These are phyloP conservation scores for Oryzaephilus surinamensis DNA, from an alignment of 1,140 invertebrate species.

Conservation along the genomic window DNA sequence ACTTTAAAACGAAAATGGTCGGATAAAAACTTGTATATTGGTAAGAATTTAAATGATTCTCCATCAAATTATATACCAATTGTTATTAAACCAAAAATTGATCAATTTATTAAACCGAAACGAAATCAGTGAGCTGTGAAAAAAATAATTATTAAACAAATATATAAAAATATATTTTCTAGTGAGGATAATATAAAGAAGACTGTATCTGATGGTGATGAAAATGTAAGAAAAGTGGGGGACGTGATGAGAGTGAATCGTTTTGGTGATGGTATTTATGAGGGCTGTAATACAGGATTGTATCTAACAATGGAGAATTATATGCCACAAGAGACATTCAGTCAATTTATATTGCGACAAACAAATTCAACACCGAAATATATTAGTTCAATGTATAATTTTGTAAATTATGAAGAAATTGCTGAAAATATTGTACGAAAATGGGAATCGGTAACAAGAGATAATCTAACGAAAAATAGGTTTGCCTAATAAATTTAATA, in stretches of 20 bases:
- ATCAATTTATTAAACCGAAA: constrained; percentile 10
- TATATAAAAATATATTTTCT: too few relatives aligned
- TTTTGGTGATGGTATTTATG: constrained; percentile 39
- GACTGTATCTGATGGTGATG: too few relatives aligned
- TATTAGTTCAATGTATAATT: constrained; percentile 1
- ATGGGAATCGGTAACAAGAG: constrained; percentile 27
- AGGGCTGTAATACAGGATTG: constrained; percentile 39
- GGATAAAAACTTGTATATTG: constrained; percentile 37
- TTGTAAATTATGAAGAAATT: constrained; percentile 17
- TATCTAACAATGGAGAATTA: constrained; percentile 30
- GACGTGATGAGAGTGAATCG: constrained; percentile 24
- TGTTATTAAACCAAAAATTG: constrained; percentile 6
- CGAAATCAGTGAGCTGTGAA: background rate
- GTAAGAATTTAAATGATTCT: constrained; percentile 22
- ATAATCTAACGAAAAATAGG: too few relatives aligned
- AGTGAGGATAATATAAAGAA: too few relatives aligned
- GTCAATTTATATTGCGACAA: too few relatives aligned
- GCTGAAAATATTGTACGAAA: constrained; percentile 21
- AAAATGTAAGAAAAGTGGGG: too few relatives aligned
- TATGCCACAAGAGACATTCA: constrained; percentile 12
- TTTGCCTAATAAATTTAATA: too few relatives aligned
- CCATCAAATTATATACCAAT: constrained; percentile 14
- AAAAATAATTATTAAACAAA: background rate
- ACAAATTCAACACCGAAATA: too few relatives aligned
- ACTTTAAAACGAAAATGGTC: constrained; percentile 33